Base-by-base conservation (phyloP, 1,140 invertebrate species). In the Chironomus tepperi region DNA sequence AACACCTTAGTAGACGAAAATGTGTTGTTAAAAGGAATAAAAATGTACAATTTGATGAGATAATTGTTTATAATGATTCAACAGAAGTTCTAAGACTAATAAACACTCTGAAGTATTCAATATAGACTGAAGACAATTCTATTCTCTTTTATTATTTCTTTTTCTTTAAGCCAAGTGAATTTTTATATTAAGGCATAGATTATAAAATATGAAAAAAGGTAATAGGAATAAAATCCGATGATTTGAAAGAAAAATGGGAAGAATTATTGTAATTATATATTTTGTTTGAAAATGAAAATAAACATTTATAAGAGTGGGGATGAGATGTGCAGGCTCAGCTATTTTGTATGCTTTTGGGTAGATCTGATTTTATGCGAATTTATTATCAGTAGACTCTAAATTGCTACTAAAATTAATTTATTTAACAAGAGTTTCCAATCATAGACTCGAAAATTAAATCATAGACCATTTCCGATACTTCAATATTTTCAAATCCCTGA, bases 11-110 rank as follows among this genome's bases (percentile, higher is more conserved):
- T 57, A 12, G n/a, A 57, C 24, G 24, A 34, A 34, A 34, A 34
- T 34, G 24, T 34, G 24, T 34, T 34, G 24, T 34, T 34, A 34
- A 34, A 34, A 34, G 24, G 47, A 57, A 57, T n/a, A 70, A 18
- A 70, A 70, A 18, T 70, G 9, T 18, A 16, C 8, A 19, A 70
- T 18, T 70, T 70, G 65, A 70, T 70, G 65, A 70, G 65, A 70
- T 70, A 70, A 70, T 70, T 70, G 65, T 70, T 70, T 70, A 70
- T 70, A 70, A 70, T 70, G 65, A 70, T 19, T 19, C 65, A 19
- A 19, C 18, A 70, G 65, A 70, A 70, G 65, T 70, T 15, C 18
- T 15, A 16, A 70, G 1, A 70, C 19, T 70, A 19, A 70, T 70
- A 70, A 57, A 57, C 47, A 57, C 47, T n/a, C 15, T 12, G 15